Conservation (phyloP, 2,113 vertebrate species). For the Xyliphius kryptos region DNA sequence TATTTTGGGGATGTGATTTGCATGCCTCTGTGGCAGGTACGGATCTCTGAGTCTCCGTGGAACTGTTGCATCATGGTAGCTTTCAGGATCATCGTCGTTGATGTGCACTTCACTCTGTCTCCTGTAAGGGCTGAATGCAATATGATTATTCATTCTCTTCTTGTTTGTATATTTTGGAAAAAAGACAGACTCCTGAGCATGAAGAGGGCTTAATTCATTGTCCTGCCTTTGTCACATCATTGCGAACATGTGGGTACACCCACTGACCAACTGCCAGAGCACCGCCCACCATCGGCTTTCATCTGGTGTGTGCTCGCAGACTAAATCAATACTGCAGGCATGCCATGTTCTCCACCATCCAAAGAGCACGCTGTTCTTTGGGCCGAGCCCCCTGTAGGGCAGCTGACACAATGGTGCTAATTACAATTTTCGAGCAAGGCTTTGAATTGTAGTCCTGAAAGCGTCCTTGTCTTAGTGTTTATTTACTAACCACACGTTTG, state of each 20-base stretch:
- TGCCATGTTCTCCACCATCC: not conserved
- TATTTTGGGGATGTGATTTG: not conserved
- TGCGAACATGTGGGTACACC: conserved; percentile 35
- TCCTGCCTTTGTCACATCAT: conserved; percentile 34
- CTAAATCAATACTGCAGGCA: conserved; percentile 19
- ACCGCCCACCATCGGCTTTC: conserved; percentile 14
- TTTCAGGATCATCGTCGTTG: conserved; percentile 2
- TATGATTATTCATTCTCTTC: not conserved
- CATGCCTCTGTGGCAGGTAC: not conserved
- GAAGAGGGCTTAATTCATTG: conserved; percentile 15
- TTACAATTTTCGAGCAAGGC: not conserved
- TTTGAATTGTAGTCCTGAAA: not conserved
- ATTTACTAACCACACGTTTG: too few species aligned
- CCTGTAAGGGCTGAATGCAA: not conserved
- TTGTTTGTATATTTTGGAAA: not conserved
- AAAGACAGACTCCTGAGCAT: not conserved
- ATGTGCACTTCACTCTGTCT: not conserved
- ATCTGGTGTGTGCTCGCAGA: conserved; percentile 23
- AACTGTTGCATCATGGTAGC: not conserved
- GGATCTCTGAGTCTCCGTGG: not conserved
- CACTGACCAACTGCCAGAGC: conserved; percentile 31
- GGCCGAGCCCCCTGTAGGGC: not conserved
- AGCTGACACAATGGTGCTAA: not conserved
- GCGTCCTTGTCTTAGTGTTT: not conserved
- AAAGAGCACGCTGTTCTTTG: not conserved